Conservation (phyloP, 2,888 invertebrate species). For the Heteropelma amictum region DNA sequence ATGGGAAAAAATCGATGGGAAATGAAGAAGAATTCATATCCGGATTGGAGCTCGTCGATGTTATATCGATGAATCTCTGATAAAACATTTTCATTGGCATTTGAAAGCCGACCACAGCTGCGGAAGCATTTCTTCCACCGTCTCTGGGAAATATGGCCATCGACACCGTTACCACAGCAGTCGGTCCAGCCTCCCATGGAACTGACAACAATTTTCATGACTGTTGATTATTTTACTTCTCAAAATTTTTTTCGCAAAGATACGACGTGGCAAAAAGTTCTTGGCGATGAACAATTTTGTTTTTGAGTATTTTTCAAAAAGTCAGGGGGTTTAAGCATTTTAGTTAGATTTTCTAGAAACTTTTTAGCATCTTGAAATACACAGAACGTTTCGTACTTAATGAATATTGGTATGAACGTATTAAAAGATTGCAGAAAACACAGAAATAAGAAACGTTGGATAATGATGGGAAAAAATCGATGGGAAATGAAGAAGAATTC, state of each 20-base stretch:
- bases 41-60: slow-evolving; percentile 79
- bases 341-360: too few relatives aligned
- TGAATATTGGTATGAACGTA: too few relatives aligned
- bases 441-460: too few relatives aligned
- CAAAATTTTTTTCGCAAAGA: not conserved
- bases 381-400: too few relatives aligned
- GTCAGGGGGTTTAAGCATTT: too few relatives aligned
- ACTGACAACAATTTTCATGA: slow-evolving; percentile 57
- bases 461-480: too few relatives aligned
- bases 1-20: slow-evolving; percentile 85
- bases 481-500: too few relatives aligned
- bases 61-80: slow-evolving; percentile 85
- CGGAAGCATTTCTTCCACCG: slow-evolving; percentile 87
- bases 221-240: too few relatives aligned
- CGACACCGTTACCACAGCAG: slow-evolving; percentile 87
- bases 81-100: slow-evolving; percentile 86
- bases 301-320: too few relatives aligned
- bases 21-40: slow-evolving; percentile 71
- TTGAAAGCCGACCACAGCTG: slow-evolving; percentile 93
- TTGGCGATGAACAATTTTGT: too few relatives aligned
- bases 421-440: too few relatives aligned
- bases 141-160: slow-evolving; percentile 91
- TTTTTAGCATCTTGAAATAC: too few relatives aligned
- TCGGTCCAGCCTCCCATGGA: slow-evolving; percentile 74
- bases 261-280: not conserved